phyloP scores from a whole-genome alignment of 2,797 vertebrate genomes.

The Hydrophis major region DNA sequence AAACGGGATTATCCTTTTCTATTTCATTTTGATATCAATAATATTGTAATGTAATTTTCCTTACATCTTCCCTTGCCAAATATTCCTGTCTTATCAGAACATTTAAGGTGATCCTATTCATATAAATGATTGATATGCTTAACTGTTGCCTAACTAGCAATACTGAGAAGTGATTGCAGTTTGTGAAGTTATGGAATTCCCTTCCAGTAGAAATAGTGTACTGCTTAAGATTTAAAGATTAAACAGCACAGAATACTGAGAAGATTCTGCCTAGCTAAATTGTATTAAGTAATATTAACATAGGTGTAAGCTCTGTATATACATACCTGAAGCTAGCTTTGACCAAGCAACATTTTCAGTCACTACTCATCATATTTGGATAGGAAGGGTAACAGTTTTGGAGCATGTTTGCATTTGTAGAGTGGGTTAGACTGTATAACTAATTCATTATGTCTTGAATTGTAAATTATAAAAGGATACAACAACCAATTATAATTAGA shows the following conservation, averaged over 20 bases:
- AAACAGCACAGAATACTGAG: not conserved
- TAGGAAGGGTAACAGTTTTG: not conserved
- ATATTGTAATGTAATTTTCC: not conserved
- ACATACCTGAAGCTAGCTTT: not conserved
- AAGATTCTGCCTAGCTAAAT: not conserved
- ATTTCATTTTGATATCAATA: not conserved
- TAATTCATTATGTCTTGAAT: not conserved
- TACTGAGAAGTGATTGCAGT: not conserved
- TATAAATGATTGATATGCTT: not conserved
- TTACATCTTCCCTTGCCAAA: not conserved
- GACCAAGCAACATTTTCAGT: not conserved
- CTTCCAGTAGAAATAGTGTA: not conserved
- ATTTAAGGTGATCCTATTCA: not conserved
- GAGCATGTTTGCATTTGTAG: not conserved
- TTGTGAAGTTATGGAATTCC: not conserved
- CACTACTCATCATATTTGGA: not conserved
- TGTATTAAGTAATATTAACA: not conserved
- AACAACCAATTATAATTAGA: not conserved
- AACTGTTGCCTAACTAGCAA: not conserved
- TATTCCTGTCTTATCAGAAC: not conserved
- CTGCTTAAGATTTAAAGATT: not conserved
- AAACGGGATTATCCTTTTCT: not conserved
- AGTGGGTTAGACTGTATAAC: not conserved
- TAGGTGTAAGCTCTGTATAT: not conserved
- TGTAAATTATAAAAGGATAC: not conserved